phyloP scores from a whole-genome alignment of 37 sponge, comb jelly and placozoan species.

The Haliclona indistincta region DNA sequence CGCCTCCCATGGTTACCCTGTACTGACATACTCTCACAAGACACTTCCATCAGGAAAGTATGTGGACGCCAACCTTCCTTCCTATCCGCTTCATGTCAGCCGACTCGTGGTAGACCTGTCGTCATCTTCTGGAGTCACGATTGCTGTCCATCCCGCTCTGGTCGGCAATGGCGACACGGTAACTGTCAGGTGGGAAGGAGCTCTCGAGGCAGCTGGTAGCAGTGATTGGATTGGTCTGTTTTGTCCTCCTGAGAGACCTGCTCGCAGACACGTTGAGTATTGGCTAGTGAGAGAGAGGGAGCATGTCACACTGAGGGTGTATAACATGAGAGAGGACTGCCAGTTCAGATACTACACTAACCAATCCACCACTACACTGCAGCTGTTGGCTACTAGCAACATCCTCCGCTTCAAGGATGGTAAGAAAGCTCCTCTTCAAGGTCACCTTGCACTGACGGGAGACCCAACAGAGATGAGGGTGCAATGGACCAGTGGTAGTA shows the following conservation, averaged over 20 bases:
- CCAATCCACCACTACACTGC: background rate
- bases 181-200: background rate
- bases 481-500: slow-evolving; percentile 43
- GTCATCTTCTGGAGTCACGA: background rate
- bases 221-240: slow-evolving; percentile 17
- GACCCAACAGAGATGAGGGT: slow-evolving; percentile 54
- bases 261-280: background rate
- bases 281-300: background rate
- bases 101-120: background rate
- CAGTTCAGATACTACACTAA: slow-evolving; percentile 45
- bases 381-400: slow-evolving; percentile 46
- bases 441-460: slow-evolving; percentile 63
- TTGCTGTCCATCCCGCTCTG: background rate
- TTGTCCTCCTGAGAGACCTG: background rate
- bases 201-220: background rate
- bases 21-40: background rate
- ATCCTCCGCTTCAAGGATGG: slow-evolving; percentile 34
- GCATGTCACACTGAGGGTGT: slow-evolving; percentile 8
- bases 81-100: background rate
- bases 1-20: background rate
- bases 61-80: background rate
- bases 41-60: background rate
- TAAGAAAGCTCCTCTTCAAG: slow-evolving; percentile 29
- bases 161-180: background rate
- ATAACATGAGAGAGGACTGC: slow-evolving; percentile 40